These are phyloP conservation scores for Nibea coibor DNA, from an alignment of 2,113 vertebrate genomes.

Conservation along the genomic window DNA sequence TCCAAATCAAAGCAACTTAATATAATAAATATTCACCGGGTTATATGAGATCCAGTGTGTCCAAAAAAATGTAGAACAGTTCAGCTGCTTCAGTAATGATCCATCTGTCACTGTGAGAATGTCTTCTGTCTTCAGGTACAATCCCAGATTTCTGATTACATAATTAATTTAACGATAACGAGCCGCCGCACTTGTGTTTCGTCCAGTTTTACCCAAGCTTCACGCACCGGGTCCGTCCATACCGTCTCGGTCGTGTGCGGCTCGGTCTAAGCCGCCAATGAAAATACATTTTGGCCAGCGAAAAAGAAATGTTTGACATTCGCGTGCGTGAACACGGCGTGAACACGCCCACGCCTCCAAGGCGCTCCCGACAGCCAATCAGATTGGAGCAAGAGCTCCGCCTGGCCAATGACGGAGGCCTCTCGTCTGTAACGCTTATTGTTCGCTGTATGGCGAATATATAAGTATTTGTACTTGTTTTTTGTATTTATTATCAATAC, in stretches of 20 bases:
- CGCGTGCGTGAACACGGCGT: conserved; percentile 20
- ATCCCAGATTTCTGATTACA: conserved; percentile 32
- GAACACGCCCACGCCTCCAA: conserved; percentile 40
- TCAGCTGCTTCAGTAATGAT: conserved; percentile 22
- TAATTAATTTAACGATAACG: conserved; percentile 21
- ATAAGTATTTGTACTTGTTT: no score
- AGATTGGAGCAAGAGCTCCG: background rate
- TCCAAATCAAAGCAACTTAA: background rate
- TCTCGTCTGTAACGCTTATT: background rate
- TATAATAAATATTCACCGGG: conserved; percentile 57
- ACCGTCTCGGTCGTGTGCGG: background rate
- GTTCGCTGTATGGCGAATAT: background rate
- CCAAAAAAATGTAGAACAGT: conserved; percentile 17
- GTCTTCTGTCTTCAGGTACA: conserved; percentile 28
- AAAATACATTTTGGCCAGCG: conserved; percentile 19
- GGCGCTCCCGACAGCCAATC: conserved; percentile 42
- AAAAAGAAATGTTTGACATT: conserved; percentile 48
- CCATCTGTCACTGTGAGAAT: conserved; percentile 37
- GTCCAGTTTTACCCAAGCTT: background rate
- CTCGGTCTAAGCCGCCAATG: conserved; percentile 13
- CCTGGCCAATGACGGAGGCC: conserved; percentile 46
- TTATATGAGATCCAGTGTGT: conserved; percentile 23
- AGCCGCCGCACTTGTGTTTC: background rate
- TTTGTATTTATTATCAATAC: background rate
- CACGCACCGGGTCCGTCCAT: conserved; percentile 1